phyloP scores from a whole-genome alignment of 1,140 invertebrate genomes.

The Temnothorax longispinosus region DNA sequence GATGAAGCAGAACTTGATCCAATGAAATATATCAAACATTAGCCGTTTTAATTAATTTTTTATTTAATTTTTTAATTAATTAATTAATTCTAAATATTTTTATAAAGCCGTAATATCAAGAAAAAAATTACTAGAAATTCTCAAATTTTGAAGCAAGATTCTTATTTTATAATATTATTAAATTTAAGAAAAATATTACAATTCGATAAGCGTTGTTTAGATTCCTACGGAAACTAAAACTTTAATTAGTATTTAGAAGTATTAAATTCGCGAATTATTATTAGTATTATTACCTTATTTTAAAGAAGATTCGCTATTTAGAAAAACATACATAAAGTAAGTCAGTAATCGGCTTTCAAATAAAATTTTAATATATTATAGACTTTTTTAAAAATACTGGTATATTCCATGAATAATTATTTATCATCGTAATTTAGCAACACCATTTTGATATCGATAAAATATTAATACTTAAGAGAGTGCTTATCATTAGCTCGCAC shows the following conservation, averaged over 20 bases:
- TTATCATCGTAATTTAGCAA: not conserved
- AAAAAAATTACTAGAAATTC: not conserved
- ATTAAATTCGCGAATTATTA: not conserved
- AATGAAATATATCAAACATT: not conserved
- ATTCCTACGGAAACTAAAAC: not conserved
- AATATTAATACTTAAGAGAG: not conserved
- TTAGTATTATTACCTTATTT: not conserved
- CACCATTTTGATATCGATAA: not conserved
- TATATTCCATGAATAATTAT: not conserved
- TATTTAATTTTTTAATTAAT: not conserved
- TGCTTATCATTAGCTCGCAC: not conserved
- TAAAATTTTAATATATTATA: not conserved
- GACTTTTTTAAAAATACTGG: not conserved
- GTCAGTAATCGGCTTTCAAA: not conserved
- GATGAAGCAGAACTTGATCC: constrained; percentile 9
- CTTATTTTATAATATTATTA: not conserved
- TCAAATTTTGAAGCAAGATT: not conserved
- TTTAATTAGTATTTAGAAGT: not conserved
- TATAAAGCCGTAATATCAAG: not conserved
- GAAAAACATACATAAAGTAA: not conserved
- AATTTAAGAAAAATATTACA: not conserved
- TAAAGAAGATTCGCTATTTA: not conserved
- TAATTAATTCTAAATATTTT: not conserved
- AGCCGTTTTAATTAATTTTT: not conserved
- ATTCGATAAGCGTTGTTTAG: not conserved